phyloP scores from a whole-genome alignment of 2,113 vertebrate species.

The Nibea coibor region DNA sequence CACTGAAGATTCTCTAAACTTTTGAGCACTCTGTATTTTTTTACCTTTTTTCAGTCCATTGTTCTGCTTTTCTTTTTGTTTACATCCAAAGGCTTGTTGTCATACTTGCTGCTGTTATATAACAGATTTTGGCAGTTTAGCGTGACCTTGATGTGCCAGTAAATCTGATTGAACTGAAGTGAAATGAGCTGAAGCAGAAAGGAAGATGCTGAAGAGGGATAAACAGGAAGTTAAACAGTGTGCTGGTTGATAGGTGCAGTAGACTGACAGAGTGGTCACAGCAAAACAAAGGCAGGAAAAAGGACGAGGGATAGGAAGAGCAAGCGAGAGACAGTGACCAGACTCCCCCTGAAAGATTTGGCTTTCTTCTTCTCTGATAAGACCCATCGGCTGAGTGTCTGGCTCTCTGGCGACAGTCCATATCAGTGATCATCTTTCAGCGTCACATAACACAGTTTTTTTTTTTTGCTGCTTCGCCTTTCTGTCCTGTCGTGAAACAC shows the following conservation, averaged over 20 bases:
- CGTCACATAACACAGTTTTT: not conserved
- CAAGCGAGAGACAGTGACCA: not conserved
- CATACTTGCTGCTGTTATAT: not conserved
- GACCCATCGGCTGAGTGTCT: not conserved
- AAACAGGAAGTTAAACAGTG: not conserved
- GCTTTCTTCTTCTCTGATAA: conserved; percentile 2
- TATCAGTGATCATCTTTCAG: conserved; percentile 3
- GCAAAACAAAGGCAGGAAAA: not conserved
- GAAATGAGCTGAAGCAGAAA: conserved; percentile 1
- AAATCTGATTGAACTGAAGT: not conserved
- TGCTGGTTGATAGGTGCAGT: not conserved
- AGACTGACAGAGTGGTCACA: not conserved
- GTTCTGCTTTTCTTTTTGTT: not conserved
- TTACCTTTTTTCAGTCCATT: not conserved
- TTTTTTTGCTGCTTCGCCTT: not conserved
- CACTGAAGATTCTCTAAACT: not conserved
- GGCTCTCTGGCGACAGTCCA: conserved; percentile 1
- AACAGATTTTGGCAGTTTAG: not conserved
- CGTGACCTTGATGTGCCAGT: too few relatives aligned
- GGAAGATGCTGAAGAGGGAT: not conserved
- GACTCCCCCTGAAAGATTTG: not conserved
- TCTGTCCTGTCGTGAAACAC: too few relatives aligned
- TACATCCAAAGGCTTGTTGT: not conserved
- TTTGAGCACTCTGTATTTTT: not conserved
- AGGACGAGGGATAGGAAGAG: not conserved